These are phyloP conservation scores for Opisthocomus hoazin DNA, from an alignment of 2,113 vertebrate species.

Conservation along the genomic window DNA sequence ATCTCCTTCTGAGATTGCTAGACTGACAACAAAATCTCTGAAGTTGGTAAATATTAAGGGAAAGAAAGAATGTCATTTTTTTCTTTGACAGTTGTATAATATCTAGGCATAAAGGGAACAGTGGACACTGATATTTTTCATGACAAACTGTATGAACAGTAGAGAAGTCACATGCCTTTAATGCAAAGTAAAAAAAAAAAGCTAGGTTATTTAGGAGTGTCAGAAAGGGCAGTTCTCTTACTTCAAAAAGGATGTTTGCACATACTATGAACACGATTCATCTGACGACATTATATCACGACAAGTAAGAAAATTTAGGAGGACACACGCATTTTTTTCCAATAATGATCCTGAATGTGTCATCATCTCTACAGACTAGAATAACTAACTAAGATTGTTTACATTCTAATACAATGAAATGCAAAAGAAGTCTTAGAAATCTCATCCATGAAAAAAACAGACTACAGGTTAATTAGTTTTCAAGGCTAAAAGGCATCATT, in stretches of 20 bases:
- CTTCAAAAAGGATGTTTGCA: neutral
- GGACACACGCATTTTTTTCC: neutral
- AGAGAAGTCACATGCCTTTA: neutral
- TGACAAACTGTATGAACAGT: neutral
- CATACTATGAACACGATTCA: neutral
- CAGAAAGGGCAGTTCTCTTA: neutral
- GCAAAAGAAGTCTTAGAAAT: neutral
- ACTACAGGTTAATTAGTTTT: neutral
- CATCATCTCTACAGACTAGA: neutral
- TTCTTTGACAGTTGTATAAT: slow-evolving; percentile 19
- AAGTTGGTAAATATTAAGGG: slow-evolving; percentile 42
- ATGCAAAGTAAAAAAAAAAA: neutral
- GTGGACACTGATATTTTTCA: slow-evolving; percentile 23
- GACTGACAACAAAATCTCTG: slow-evolving; percentile 21
- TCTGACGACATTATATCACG: neutral
- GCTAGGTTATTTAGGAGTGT: neutral
- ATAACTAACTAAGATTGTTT: neutral
- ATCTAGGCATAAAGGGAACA: slow-evolving; percentile 1
- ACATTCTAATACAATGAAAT: neutral
- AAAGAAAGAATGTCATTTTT: neutral
- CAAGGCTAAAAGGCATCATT: neutral
- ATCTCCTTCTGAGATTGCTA: slow-evolving; percentile 14
- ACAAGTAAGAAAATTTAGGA: neutral
- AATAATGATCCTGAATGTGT: neutral
- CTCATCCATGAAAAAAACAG: neutral